A percentile compares a stretch with the other conserved stretches of the same genome.
phyloP scores from a whole-genome alignment of 2,113 vertebrate genomes.

The Entomyzon cyanotis region DNA sequence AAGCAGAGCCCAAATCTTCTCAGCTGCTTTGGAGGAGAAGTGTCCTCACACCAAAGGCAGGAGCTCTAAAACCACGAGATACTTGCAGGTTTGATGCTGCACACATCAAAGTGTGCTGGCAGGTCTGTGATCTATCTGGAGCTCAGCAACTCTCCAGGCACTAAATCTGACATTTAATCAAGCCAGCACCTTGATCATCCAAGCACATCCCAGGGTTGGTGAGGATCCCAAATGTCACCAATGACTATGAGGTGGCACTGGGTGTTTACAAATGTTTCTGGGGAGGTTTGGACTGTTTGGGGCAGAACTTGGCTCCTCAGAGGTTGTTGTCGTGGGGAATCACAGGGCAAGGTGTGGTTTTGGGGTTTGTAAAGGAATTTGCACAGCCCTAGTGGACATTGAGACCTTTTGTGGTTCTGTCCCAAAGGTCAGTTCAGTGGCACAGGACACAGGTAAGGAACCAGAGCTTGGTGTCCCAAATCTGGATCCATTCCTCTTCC shows the following conservation, averaged over 20 bases:
- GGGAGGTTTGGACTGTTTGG: not conserved
- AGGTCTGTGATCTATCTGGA: not conserved
- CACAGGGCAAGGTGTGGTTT: not conserved
- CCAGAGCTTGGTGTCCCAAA: not conserved
- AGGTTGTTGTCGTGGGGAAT: not conserved
- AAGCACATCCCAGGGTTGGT: not conserved
- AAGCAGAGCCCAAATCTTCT: not conserved
- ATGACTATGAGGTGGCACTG: not conserved
- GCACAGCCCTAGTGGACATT: accelerated
- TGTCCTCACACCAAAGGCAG: not conserved
- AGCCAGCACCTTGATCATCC: not conserved
- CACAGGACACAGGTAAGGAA: not conserved
- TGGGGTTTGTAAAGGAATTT: not conserved
- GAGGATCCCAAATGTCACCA: not conserved
- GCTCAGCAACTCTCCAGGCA: not conserved
- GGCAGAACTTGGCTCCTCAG: not conserved
- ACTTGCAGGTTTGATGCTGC: not conserved
- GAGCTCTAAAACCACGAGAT: not conserved
- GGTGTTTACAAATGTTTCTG: not conserved
- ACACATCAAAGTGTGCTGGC: not conserved
- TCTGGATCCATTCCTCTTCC: accelerated
- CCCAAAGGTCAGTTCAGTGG: accelerated
- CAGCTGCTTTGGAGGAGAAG: not conserved
- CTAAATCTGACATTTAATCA: not conserved
- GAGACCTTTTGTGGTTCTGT: not conserved